Evolutionary conservation across 1,140 invertebrate genomes (phyloP), one percentile per base, ranked within the genome.

Genomic region (Euschistus heros): DNA sequence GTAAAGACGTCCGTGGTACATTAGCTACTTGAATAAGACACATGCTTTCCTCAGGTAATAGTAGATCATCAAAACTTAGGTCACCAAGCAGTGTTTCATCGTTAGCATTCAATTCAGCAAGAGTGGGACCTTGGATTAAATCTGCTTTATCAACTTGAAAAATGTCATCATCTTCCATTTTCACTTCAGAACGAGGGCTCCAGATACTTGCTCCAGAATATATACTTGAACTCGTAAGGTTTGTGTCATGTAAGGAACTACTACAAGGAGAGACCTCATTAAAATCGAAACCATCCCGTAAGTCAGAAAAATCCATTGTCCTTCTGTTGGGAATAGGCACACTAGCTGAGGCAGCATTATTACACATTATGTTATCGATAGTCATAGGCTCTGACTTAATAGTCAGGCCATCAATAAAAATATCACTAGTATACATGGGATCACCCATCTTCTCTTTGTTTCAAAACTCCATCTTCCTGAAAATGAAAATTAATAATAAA

Each of bases 141-240:
- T 92, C 89, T 52, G 86, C 84, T 76, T 91, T 90, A 73, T 93
- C 89, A 47, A 92, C 87, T 79, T 91, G 89, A 73, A 92, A 91
- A 68, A 92, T 91, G 73, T 92, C 89, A 73, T 92, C 89, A 71
- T 92, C 89, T 70, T 91, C 88, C 81, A 89, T 86, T 74, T 83
- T 86, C 57, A 70, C 22, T 70, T 85, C 83, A 61, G 78, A 77
- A 77, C 83, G 85, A 55, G 80, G 73, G 62, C 71, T 75, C 70
- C 79, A 80, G 26, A 77, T 73, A 67, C 76, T 74, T 67, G 73
- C 74, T 14, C 76, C 75, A 76, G 74, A 70, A 75, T 77, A 69
- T 76, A 79, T 60, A 76, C 78, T 42, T 75, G 76, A 50, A 73
- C 73, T 55, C 70, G 71, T 52, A 74, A 69, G 14, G 42, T 64